Conservation (phyloP, 2,888 invertebrate species). For the Pachydiplax longipennis region DNA sequence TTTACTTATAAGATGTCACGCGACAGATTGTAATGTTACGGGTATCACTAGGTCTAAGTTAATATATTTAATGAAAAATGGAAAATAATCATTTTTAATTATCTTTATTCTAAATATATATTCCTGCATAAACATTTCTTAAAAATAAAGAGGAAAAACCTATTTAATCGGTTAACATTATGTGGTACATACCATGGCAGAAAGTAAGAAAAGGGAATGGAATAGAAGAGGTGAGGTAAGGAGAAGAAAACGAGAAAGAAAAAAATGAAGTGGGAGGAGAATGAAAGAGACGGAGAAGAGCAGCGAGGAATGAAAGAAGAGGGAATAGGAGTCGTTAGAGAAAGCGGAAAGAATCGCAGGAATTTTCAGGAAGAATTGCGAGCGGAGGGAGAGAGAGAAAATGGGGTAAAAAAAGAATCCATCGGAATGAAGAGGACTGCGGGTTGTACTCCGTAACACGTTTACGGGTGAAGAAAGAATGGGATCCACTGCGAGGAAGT, state of each 20-base stretch:
- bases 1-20: too few species aligned
- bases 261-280: neutral
- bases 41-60: too few species aligned
- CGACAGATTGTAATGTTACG: too few species aligned
- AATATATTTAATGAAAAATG: too few species aligned
- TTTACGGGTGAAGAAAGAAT: neutral
- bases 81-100: too few species aligned
- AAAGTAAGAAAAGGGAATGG: neutral
- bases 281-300: neutral
- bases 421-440: neutral
- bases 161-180: too few species aligned
- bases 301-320: neutral
- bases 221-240: neutral
- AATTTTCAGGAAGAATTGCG: neutral
- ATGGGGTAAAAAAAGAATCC: neutral
- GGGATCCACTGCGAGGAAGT: neutral
- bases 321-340: neutral
- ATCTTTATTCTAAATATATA: too few species aligned
- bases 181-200: neutral
- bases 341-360: constrained; percentile 2
- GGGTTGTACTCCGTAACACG: neutral
- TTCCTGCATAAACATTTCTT: too few species aligned
- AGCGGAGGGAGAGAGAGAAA: neutral
- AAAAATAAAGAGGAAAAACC: too few species aligned
- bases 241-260: neutral